Evolutionary conservation across 2,113 vertebrate genomes (phyloP).

Genomic region (Nyctibius bracteatus): DNA sequence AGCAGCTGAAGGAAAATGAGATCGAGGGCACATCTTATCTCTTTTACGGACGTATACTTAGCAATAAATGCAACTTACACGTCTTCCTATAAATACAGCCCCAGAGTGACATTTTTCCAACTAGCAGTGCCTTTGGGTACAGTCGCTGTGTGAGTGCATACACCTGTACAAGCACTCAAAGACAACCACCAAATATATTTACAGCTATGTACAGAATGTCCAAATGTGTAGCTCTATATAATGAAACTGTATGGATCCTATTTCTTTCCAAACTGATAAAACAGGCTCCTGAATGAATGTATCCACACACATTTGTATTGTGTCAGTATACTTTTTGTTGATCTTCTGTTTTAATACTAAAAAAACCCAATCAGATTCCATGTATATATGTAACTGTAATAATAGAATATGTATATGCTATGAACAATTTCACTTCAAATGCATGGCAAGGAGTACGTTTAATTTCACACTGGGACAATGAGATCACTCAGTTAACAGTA

Average conservation of each 20-base stretch:
- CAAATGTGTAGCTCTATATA: neutral
- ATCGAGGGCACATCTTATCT: neutral
- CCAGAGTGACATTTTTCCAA: neutral
- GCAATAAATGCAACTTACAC: neutral
- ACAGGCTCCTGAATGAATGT: neutral
- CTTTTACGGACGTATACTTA: neutral
- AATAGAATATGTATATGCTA: neutral
- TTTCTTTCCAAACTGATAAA: neutral
- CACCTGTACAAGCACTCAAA: neutral
- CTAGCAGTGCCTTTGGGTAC: neutral
- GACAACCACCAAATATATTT: neutral
- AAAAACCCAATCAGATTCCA: neutral
- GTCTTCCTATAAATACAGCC: neutral
- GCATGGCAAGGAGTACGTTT: neutral
- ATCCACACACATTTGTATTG: neutral
- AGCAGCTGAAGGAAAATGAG: neutral
- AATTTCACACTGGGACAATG: neutral
- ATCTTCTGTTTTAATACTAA: neutral
- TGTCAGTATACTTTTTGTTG: neutral
- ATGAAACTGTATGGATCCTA: neutral
- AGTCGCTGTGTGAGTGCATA: neutral
- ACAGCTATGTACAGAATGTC: neutral
- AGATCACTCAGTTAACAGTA: neutral
- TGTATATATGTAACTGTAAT: neutral
- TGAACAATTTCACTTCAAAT: neutral